phyloP scores from a whole-genome alignment of 2,113 vertebrate genomes.

The Ophthalmotilapia sp. region DNA sequence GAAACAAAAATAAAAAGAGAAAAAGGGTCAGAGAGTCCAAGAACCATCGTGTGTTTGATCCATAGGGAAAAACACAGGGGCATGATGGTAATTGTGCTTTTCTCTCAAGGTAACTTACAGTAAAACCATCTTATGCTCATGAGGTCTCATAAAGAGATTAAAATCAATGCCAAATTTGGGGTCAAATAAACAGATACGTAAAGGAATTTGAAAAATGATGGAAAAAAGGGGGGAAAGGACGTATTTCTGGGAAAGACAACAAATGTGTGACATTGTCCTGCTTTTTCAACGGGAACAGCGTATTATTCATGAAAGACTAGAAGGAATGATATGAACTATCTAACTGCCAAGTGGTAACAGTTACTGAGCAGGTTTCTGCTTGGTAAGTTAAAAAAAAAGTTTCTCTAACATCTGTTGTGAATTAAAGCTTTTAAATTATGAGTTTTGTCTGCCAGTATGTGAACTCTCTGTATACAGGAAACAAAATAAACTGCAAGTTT shows the following conservation, averaged over 20 bases:
- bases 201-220: not conserved
- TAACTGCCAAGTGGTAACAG: not conserved
- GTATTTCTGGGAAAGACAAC: conserved; percentile 37
- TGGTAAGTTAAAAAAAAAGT: not conserved
- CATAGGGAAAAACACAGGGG: not conserved
- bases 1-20: not conserved
- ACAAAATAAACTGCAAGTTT: no score
- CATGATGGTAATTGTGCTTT: not conserved
- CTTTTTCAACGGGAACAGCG: conserved; percentile 1
- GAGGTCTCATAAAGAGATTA: not conserved
- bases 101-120: conserved; percentile 35
- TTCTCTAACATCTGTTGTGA: conserved; percentile 41
- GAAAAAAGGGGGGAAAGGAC: not conserved
- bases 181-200: not conserved
- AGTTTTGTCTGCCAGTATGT: not conserved
- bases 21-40: not conserved
- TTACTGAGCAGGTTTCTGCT: not conserved
- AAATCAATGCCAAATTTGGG: not conserved
- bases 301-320: conserved; percentile 21
- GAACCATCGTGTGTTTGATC: not conserved
- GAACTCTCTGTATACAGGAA: not conserved
- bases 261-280: not conserved
- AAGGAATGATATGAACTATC: not conserved
- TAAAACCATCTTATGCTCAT: not conserved
- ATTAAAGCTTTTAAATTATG: not conserved